These are phyloP conservation scores for Darwinula stevensoni DNA, from an alignment of 2,888 invertebrate species.

Conservation along the genomic window DNA sequence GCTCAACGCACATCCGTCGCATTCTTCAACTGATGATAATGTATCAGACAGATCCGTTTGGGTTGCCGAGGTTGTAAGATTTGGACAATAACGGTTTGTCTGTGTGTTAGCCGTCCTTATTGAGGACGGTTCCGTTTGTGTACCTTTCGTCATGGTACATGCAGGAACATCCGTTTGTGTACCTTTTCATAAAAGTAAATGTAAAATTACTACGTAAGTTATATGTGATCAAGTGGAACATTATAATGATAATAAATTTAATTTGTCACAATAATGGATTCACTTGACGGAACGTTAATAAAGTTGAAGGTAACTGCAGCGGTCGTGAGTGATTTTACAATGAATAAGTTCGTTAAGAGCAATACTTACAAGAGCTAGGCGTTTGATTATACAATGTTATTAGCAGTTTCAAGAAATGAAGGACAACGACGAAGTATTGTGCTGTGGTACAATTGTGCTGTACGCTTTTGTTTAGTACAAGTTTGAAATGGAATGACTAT, in stretches of 20 bases:
- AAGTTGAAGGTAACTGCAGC: conserved; percentile 2
- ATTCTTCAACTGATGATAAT: conserved; percentile 2
- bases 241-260: conserved; percentile 2
- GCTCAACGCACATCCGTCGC: conserved; percentile 2
- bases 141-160: conserved; percentile 2
- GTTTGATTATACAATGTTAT: conserved; percentile 2
- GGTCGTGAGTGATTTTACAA: conserved; percentile 2
- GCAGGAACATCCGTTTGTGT: conserved; percentile 2
- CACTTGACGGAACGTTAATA: conserved; percentile 2
- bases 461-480: conserved; percentile 2
- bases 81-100: conserved; percentile 2
- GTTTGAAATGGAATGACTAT: conserved; percentile 1
- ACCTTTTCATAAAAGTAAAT: conserved; percentile 2
- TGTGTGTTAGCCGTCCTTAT: conserved; percentile 2
- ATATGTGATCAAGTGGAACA: conserved; percentile 2
- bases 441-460: conserved; percentile 2
- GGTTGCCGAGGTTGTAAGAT: conserved; percentile 2
- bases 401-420: conserved; percentile 2
- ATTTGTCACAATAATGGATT: conserved; percentile 2
- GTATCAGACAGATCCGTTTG: conserved; percentile 2
- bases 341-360: conserved; percentile 2
- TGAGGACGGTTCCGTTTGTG: conserved; percentile 2
- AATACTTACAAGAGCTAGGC: conserved; percentile 2
- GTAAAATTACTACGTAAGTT: conserved; percentile 2
- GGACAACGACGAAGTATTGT: conserved; percentile 2